Percentiles rank a stretch among this genome's conserved stretches.
phyloP scores from a whole-genome alignment of 2,888 invertebrate species.

The Spatulosminthurus flaviceps region DNA sequence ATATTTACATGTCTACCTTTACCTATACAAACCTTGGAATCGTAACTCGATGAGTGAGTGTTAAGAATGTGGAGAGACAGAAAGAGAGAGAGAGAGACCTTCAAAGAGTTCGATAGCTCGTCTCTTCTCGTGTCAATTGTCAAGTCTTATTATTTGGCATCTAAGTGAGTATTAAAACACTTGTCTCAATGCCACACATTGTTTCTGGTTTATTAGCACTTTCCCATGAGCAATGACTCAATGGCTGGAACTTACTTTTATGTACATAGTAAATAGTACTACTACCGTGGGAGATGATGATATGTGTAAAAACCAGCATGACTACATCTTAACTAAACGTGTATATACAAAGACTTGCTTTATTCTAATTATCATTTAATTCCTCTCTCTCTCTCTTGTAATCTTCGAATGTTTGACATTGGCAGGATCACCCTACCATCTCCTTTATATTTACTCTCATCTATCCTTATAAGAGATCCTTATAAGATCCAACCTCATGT shows the following conservation, averaged over 20 bases:
- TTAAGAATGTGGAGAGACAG: too few species aligned
- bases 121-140: conserved; percentile 26
- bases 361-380: conserved; percentile 7
- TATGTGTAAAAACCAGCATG: neutral
- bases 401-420: neutral
- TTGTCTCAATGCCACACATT: conserved; percentile 12
- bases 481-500: too few species aligned
- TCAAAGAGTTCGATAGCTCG: conserved; percentile 41
- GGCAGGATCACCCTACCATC: neutral
- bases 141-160: conserved; percentile 7
- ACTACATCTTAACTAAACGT: neutral
- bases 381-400: neutral
- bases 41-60: too few species aligned
- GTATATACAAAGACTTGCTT: neutral
- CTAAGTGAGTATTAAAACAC: conserved; percentile 18
- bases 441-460: neutral
- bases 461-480: too few species aligned
- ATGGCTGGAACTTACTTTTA: neutral
- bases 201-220: conserved; percentile 9
- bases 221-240: neutral
- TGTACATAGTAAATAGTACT: too few species aligned
- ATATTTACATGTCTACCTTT: too few species aligned
- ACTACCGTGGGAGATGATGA: neutral
- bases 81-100: conserved; percentile 10
- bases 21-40: too few species aligned